Evolutionary conservation across 2,113 vertebrate genomes (phyloP).

Genomic region (Phaetusa simplex): DNA sequence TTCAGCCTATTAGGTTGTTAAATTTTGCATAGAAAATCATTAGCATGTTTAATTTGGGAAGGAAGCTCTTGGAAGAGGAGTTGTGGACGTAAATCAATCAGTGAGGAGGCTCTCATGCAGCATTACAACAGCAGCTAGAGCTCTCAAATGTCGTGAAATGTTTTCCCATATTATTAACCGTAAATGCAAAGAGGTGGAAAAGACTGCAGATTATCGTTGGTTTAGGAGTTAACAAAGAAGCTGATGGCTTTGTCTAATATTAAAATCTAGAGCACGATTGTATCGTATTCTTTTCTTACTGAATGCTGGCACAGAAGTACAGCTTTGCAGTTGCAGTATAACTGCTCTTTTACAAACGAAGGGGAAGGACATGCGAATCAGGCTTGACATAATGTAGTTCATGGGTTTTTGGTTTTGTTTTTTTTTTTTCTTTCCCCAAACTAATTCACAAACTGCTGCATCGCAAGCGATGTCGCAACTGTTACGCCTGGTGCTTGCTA

Average conservation of each 20-base stretch:
- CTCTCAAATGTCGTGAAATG: neutral
- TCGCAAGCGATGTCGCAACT: fast-evolving
- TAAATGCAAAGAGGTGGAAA: neutral
- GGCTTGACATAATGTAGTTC: neutral
- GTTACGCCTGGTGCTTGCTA: neutral
- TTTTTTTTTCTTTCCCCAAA: neutral
- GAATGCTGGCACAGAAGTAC: neutral
- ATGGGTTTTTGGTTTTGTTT: too few relatives aligned
- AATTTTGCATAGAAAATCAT: constrained; percentile 69
- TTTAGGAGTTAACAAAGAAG: neutral
- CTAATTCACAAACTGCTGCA: neutral
- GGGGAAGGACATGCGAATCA: neutral
- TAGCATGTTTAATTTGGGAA: constrained; percentile 51
- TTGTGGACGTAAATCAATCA: constrained; percentile 33
- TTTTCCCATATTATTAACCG: neutral
- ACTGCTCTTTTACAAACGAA: neutral
- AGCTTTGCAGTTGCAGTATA: neutral
- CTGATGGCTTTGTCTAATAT: neutral
- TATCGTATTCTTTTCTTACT: neutral
- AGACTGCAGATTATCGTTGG: neutral
- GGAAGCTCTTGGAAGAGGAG: constrained; percentile 39
- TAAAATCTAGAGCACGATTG: neutral
- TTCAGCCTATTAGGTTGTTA: constrained; percentile 55
- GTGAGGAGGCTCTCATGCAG: neutral
- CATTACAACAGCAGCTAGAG: neutral